Conservation (phyloP, 2,888 invertebrate genomes). For the Hirtodrosophila histrioides region DNA sequence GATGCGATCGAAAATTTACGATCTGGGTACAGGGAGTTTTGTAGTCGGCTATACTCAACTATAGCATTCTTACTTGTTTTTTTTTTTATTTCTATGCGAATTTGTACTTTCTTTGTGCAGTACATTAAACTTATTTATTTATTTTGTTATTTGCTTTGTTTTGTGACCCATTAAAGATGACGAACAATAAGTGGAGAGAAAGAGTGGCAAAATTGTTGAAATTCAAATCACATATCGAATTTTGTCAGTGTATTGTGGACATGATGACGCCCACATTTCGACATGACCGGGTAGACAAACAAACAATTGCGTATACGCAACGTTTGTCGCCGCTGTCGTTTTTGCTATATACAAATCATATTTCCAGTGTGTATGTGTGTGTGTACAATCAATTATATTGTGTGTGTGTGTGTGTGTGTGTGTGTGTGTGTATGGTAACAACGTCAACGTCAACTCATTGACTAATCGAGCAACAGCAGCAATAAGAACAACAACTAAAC, state of each 20-base stretch:
- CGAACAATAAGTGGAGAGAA: neutral
- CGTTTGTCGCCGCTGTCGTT: constrained; percentile 20
- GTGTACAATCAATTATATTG: constrained; percentile 48
- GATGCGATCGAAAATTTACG: too few species aligned
- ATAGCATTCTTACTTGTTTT: too few species aligned
- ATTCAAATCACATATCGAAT: constrained; percentile 46
- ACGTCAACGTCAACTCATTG: constrained; percentile 49
- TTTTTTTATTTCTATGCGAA: neutral
- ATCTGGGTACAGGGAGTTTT: too few species aligned
- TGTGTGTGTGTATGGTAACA: constrained; percentile 24
- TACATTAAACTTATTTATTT: constrained; percentile 10
- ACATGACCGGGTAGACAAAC: constrained; percentile 29
- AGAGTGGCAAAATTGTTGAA: constrained; percentile 27
- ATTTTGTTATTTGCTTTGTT: constrained; percentile 13
- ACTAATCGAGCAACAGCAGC: constrained; percentile 49
- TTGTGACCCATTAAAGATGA: constrained; percentile 31
- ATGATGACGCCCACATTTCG: constrained; percentile 50
- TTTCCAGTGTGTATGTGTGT: constrained; percentile 15
- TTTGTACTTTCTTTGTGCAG: constrained; percentile 40
- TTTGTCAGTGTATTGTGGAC: constrained; percentile 24
- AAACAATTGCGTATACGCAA: constrained; percentile 67
- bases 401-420: constrained; percentile 15
- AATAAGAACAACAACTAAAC: constrained; percentile 17
- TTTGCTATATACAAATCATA: constrained; percentile 32
- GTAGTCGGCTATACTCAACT: too few species aligned